These are phyloP conservation scores for Ciconia boyciana DNA, from an alignment of 2,113 vertebrate genomes.

Conservation along the genomic window DNA sequence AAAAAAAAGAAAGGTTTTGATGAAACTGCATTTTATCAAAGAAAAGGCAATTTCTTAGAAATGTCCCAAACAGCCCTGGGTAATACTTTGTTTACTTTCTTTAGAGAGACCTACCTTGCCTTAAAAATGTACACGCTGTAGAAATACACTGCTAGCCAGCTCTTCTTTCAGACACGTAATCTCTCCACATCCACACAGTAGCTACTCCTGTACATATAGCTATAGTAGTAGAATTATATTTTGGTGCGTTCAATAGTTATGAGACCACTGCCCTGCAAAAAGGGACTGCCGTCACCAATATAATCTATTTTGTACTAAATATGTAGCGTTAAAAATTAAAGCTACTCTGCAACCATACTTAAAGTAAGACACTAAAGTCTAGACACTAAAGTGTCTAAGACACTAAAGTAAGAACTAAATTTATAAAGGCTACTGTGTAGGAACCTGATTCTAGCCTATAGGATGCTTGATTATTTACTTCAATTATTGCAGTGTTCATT, in stretches of 20 bases:
- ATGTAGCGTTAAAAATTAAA: neutral
- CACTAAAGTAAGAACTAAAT: too few relatives aligned
- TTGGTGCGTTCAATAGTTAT: neutral
- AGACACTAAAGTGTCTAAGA: too few relatives aligned
- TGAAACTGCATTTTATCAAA: neutral
- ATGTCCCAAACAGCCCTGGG: neutral
- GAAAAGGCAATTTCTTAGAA: neutral
- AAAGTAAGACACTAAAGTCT: neutral
- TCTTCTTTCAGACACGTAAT: neutral
- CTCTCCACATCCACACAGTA: neutral
- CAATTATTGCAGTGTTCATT: neutral
- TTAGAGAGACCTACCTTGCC: neutral
- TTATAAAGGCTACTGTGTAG: neutral
- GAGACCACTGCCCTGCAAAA: neutral
- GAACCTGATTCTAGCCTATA: neutral
- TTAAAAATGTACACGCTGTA: neutral
- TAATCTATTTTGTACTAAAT: neutral
- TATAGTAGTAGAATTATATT: neutral
- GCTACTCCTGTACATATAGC: neutral
- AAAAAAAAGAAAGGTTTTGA: neutral
- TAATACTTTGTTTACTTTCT: neutral
- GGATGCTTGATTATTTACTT: neutral
- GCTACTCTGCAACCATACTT: accelerated
- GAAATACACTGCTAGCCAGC: neutral
- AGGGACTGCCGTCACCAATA: neutral